Evolutionary conservation across 1,140 invertebrate species (phyloP), one percentile per base, ranked within the genome.

Genomic region (Daktulosphaira vitifoliae): DNA sequence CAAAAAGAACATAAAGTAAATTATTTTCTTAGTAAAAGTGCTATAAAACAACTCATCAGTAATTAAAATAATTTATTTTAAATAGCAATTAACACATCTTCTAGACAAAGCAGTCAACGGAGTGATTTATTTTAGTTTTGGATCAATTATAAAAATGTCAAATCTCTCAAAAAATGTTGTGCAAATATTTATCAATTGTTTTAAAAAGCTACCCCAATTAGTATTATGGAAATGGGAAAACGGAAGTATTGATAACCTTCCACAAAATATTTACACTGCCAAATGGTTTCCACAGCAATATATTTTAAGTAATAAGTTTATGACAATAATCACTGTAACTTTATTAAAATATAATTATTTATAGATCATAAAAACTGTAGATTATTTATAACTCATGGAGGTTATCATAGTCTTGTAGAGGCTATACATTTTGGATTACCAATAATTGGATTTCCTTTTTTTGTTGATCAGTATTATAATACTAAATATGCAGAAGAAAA

Each of bases 341-440:
- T n/a, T n/a, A n/a, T n/a, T n/a, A n/a, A n/a, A n/a, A n/a, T n/a
- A n/a, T n/a, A n/a, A n/a, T 26, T 15, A 2, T 16, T 76, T 79
- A 62, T 68, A 78, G 79, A 70, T 11, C 81, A 84, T 72, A 59
- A 78, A 73, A 69, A 78, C 74, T 65, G 79, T 3, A 76, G 76
- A 69, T 65, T 80, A 2, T 84, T 84, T 67, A 79, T 84, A 22
- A 81, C 78, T 7, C 83, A 85, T 67, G 81, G 82, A 37, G 83
- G 83, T 2, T 72, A 79, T 13, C 77, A 81, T 56, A 82, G 82
- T 22, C 74, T 78, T 8, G 78, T 80, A 50, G 82, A 85, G 71
- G 78, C 80, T 0, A 75, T 81, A 9, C 76, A 77, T 64, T 72
- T 75, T 66, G 78, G 75, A n/a, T 77, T 82, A 11, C 82, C 82